phyloP scores from a whole-genome alignment of 35 echinoderm and acorn worm species.

The Stichopus chloronotus region DNA sequence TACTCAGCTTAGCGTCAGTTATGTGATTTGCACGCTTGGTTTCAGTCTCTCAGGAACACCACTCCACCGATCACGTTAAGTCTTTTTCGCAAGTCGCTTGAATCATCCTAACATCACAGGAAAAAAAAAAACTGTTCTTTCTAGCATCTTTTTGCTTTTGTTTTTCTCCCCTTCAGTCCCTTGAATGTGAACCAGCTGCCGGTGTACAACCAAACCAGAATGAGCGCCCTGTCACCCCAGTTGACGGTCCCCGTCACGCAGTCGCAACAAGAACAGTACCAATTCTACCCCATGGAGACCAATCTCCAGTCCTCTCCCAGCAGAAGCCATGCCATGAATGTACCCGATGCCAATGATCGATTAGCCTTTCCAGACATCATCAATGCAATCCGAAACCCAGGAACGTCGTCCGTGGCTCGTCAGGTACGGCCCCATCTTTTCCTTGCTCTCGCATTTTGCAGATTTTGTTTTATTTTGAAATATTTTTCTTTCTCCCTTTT shows the following conservation, averaged over 20 bases:
- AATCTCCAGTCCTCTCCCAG: neutral
- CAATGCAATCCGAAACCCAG: slow-evolving; percentile 5
- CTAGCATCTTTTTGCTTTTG: neutral
- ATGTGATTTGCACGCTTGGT: no score
- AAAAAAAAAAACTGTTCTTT: neutral
- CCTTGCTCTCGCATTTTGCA: neutral
- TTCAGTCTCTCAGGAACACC: no score
- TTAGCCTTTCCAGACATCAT: slow-evolving; percentile 14
- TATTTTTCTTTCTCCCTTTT: neutral
- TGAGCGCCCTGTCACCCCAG: neutral
- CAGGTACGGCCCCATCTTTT: neutral
- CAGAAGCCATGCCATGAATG: neutral
- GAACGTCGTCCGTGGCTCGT: neutral
- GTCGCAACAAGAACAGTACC: slow-evolving; percentile 5
- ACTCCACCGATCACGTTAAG: no score
- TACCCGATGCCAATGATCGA: neutral
- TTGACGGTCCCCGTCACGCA: neutral
- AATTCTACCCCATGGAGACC: neutral
- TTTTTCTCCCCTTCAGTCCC: neutral
- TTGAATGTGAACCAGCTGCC: neutral
- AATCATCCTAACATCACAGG: no score
- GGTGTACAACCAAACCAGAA: neutral
- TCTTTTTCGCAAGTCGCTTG: no score
- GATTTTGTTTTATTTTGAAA: no score
- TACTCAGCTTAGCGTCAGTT: no score